A percentile compares a stretch with the other conserved stretches of the same genome.
These are phyloP conservation scores for Odontothrips loti DNA, from an alignment of 2,888 invertebrate genomes.

Conservation along the genomic window DNA sequence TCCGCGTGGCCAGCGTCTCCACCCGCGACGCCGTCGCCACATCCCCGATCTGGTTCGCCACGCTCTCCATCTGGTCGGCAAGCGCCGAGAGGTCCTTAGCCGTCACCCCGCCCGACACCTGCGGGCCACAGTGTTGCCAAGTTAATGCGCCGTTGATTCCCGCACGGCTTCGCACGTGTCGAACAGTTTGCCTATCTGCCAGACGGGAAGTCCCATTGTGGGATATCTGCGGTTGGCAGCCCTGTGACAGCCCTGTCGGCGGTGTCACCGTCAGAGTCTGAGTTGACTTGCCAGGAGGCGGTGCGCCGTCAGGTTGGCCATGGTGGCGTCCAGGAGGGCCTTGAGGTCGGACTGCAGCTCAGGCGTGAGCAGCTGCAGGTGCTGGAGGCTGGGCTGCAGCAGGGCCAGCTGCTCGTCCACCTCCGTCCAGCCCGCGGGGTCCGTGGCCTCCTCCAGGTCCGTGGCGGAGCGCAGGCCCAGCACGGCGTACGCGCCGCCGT, in stretches of 20 bases:
- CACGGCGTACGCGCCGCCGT: constrained; percentile 67
- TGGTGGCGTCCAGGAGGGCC: constrained; percentile 55
- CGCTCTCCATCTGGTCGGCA: constrained; percentile 61
- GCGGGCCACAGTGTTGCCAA: constrained; percentile 49
- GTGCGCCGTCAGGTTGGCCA: constrained; percentile 59
- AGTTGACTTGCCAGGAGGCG: constrained; percentile 49
- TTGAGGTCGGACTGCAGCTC: constrained; percentile 56
- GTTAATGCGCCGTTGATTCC: too few relatives aligned
- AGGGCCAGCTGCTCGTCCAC: constrained; percentile 45
- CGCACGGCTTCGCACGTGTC: too few relatives aligned
- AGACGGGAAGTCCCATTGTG: too few relatives aligned
- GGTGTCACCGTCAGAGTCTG: too few relatives aligned
- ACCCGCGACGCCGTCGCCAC: constrained; percentile 66
- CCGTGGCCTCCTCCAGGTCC: constrained; percentile 63
- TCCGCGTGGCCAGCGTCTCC: constrained; percentile 62
- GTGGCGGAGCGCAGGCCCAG: constrained; percentile 66
- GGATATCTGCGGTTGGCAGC: too few relatives aligned
- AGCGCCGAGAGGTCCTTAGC: constrained; percentile 61
- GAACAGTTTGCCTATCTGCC: too few relatives aligned
- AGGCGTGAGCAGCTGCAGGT: constrained; percentile 56
- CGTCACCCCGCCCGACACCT: constrained; percentile 59
- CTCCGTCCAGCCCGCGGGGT: constrained; percentile 60
- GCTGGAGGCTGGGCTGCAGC: constrained; percentile 53
- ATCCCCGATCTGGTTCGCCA: constrained; percentile 65
- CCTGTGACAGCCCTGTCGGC: too few relatives aligned